A percentile compares a stretch with the other conserved stretches of the same genome.
These are phyloP conservation scores for Scrobipalpa costella DNA, from an alignment of 2,888 invertebrate genomes.

Conservation along the genomic window DNA sequence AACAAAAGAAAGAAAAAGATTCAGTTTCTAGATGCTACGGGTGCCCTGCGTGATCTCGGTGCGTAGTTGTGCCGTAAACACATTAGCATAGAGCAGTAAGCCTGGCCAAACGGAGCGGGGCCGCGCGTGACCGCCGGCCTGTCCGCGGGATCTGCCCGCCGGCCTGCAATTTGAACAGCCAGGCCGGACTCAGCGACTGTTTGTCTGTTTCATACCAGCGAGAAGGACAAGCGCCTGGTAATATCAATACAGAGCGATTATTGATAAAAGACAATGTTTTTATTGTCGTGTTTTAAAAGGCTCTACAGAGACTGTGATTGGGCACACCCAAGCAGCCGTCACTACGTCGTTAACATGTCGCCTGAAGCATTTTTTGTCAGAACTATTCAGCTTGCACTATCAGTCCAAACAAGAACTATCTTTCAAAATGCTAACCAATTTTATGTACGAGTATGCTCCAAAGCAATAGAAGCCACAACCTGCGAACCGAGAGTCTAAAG, in stretches of 20 bases:
- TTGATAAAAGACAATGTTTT: constrained; percentile 10
- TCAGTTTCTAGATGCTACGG: no score
- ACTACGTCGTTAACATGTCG: no score
- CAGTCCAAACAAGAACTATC: no score
- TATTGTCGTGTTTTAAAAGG: not conserved
- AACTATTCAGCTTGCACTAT: no score
- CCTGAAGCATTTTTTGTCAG: no score
- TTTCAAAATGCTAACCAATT: no score
- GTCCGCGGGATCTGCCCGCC: constrained; percentile 59
- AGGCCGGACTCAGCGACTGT: constrained; percentile 16
- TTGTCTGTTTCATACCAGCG: constrained; percentile 12
- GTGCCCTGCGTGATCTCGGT: constrained; percentile 29
- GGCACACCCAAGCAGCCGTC: no score
- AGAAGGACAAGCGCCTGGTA: constrained; percentile 11
- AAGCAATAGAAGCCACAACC: no score
- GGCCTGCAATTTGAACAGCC: constrained; percentile 12
- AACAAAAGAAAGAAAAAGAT: no score
- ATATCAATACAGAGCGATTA: constrained; percentile 12
- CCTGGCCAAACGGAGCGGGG: constrained; percentile 65
- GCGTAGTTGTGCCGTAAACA: constrained; percentile 65
- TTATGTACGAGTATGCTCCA: no score
- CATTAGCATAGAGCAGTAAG: constrained; percentile 71
- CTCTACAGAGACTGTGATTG: no score
- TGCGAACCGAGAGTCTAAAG: no score
- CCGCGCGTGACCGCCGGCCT: constrained; percentile 65